Evolutionary conservation across 2,797 vertebrate genomes (phyloP).

Genomic region (Tinamus major): DNA sequence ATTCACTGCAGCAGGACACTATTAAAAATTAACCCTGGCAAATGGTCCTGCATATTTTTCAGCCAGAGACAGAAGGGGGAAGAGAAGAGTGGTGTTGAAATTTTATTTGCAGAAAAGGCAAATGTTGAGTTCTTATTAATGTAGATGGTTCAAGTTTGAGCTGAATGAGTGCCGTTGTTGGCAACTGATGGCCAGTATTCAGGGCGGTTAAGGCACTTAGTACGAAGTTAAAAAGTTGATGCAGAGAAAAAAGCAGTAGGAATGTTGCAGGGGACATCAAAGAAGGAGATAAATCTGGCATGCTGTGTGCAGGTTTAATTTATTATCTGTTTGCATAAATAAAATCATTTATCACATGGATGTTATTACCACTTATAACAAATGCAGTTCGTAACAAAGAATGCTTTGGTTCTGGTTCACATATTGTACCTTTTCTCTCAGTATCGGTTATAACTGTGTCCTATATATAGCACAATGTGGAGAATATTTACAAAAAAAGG

Average conservation of each 20-base stretch:
- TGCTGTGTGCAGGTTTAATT: not conserved
- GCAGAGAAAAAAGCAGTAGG: not conserved
- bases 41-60: not conserved
- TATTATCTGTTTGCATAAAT: slow-evolving; percentile 14
- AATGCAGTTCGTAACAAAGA: not conserved
- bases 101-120: slow-evolving; percentile 19
- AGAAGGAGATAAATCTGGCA: not conserved
- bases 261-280: not conserved
- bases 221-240: slow-evolving; percentile 13
- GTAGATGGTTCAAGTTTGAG: not conserved
- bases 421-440: not conserved
- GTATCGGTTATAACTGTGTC: not conserved
- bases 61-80: not conserved
- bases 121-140: not conserved
- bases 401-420: not conserved
- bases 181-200: not conserved
- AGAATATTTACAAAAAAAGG: slow-evolving; percentile 38
- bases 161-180: slow-evolving; percentile 19
- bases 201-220: not conserved
- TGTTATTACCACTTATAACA: not conserved
- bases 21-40: slow-evolving; percentile 66
- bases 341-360: not conserved
- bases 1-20: slow-evolving; percentile 10
- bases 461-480: not conserved
- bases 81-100: slow-evolving; percentile 2